Percentiles rank a stretch among this genome's conserved stretches.
Conservation (phyloP, 2,797 vertebrate species). For the Hirundo rustica region DNA sequence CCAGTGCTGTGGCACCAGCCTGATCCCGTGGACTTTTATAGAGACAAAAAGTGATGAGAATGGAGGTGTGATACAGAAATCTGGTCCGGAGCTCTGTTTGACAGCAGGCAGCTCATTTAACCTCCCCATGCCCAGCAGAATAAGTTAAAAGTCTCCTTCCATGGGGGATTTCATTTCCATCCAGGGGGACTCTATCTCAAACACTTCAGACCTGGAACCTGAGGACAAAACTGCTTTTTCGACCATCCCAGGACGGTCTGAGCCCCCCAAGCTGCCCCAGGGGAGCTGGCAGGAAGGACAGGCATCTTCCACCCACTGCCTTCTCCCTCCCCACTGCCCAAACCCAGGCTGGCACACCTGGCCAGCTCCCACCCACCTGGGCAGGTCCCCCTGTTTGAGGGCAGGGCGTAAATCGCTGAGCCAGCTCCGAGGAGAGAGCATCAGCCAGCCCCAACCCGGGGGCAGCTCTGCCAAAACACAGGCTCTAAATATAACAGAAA, state of each 20-base stretch:
- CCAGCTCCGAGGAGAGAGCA: background rate
- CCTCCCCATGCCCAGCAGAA: background rate
- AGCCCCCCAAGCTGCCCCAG: background rate
- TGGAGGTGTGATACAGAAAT: background rate
- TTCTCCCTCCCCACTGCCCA: background rate
- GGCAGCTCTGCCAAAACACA: background rate
- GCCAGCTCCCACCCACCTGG: background rate
- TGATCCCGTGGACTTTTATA: accelerated
- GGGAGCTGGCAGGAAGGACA: background rate
- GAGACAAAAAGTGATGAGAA: background rate
- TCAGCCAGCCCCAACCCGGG: background rate
- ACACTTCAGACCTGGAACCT: background rate
- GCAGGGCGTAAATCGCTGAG: background rate
- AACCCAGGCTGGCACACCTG: background rate
- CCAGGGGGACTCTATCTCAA: accelerated
- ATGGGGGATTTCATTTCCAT: background rate
- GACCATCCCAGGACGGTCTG: accelerated
- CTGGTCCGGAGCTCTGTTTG: background rate
- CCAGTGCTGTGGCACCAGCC: background rate
- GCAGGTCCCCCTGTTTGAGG: background rate
- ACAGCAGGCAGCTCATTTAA: background rate
- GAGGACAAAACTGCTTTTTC: background rate
- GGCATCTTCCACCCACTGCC: background rate
- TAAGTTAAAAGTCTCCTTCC: background rate
- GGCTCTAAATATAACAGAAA: constrained; percentile 5